These are phyloP conservation scores for Caerostris darwini DNA, from an alignment of 1,140 invertebrate species.

Conservation along the genomic window DNA sequence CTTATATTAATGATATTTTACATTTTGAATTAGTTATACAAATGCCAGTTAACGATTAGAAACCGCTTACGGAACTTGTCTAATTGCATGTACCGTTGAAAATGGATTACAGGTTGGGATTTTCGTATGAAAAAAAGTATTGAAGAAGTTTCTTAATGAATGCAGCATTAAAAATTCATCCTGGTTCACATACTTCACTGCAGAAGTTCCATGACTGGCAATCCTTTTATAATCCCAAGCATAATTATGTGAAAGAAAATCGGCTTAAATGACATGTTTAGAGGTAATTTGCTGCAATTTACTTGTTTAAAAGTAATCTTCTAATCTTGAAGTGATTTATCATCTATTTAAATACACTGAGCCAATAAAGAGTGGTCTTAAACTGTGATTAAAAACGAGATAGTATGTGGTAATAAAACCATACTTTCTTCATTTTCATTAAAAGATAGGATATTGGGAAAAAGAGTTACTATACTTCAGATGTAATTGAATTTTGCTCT, in stretches of 20 bases:
- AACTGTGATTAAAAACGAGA: slow-evolving; percentile 12
- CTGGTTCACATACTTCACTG: background rate
- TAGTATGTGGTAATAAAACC: background rate
- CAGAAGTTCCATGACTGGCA: background rate
- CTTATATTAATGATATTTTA: too few relatives aligned
- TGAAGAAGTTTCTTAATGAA: background rate
- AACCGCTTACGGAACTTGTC: background rate
- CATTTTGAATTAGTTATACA: too few relatives aligned
- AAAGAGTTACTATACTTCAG: too few relatives aligned
- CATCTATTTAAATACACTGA: slow-evolving; percentile 17
- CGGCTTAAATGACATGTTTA: slow-evolving; percentile 58
- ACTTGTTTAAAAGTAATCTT: slow-evolving; percentile 59
- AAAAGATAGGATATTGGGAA: background rate
- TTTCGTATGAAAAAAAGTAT: background rate
- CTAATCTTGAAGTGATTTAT: slow-evolving; percentile 58
- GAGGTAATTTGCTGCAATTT: slow-evolving; percentile 53
- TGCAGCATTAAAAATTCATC: background rate
- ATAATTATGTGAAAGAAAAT: slow-evolving; percentile 63
- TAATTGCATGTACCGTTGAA: background rate
- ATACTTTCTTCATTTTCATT: background rate
- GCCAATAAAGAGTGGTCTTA: slow-evolving; percentile 37
- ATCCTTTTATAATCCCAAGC: slow-evolving; percentile 9
- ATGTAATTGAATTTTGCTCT: too few relatives aligned
- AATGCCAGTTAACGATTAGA: background rate
- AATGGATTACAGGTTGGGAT: background rate